These are phyloP conservation scores for Hydropotes inermis DNA, from an alignment of 2,113 vertebrate genomes.

Conservation along the genomic window DNA sequence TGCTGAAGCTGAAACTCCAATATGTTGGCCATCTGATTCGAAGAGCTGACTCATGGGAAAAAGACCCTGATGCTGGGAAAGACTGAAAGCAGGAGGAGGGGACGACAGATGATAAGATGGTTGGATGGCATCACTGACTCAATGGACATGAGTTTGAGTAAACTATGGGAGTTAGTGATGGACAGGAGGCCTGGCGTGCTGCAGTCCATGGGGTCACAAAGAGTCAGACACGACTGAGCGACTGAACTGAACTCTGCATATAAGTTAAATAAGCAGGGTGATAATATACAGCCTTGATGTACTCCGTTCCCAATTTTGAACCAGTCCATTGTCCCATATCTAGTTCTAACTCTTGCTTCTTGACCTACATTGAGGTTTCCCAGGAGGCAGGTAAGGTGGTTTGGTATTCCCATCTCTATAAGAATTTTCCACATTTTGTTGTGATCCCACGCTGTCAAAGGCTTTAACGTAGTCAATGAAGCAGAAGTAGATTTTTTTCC, in stretches of 20 bases:
- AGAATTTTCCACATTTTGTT: background rate
- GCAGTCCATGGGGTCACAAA: background rate
- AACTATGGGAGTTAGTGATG: background rate
- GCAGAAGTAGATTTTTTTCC: background rate
- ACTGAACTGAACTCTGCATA: background rate
- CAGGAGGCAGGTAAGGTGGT: background rate
- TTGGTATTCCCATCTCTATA: background rate
- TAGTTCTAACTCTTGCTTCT: background rate
- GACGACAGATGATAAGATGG: background rate
- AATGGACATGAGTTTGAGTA: background rate
- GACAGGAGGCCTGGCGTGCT: background rate
- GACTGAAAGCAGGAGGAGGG: background rate
- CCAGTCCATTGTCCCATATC: background rate
- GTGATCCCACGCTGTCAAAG: background rate
- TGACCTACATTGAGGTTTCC: background rate
- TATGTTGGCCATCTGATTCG: background rate
- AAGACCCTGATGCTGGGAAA: background rate
- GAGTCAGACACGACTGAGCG: fast-evolving
- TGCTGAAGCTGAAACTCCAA: background rate
- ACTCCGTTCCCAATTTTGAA: background rate
- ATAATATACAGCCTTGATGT: background rate
- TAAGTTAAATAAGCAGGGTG: background rate
- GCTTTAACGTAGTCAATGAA: background rate
- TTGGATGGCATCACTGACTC: background rate
- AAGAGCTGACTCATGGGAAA: background rate